These are phyloP conservation scores for Zaprionus ghesquierei DNA, from an alignment of 1,140 invertebrate species.

Conservation along the genomic window DNA sequence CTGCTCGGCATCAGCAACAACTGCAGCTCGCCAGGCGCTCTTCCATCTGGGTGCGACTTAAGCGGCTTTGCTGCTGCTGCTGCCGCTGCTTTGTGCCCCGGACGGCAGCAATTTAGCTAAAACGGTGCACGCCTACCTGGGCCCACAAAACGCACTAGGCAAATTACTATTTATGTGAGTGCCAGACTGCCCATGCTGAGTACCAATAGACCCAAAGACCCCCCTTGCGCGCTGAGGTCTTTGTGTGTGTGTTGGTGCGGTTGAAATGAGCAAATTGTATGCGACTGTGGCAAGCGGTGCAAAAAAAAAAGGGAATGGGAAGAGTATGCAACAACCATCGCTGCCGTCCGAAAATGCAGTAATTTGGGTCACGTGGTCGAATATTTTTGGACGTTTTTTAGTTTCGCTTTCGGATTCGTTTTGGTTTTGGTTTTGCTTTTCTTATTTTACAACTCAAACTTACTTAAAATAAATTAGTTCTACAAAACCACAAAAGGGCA, in stretches of 20 bases:
- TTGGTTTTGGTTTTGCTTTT: background rate
- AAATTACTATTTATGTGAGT: constrained; percentile 79
- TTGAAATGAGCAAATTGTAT: constrained; percentile 79
- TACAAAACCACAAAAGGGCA: constrained; percentile 61
- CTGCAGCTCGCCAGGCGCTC: constrained; percentile 24
- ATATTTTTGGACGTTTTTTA: constrained; percentile 34
- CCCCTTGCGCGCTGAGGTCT: background rate
- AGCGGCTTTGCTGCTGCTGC: constrained; percentile 53
- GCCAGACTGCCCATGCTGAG: constrained; percentile 30
- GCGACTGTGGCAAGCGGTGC: constrained; percentile 57
- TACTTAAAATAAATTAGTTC: constrained; percentile 78
- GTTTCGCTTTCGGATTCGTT: background rate
- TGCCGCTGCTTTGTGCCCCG: constrained; percentile 50
- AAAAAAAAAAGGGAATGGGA: constrained; percentile 37
- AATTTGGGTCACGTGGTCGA: constrained; percentile 73
- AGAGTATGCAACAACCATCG: constrained; percentile 29
- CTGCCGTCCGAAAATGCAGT: constrained; percentile 41
- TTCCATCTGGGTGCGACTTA: constrained; percentile 61
- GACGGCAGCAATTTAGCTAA: constrained; percentile 77
- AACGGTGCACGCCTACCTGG: constrained; percentile 77
- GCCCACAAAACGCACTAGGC: constrained; percentile 74
- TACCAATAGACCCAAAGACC: background rate
- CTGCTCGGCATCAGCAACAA: background rate
- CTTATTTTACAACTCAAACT: constrained; percentile 45
- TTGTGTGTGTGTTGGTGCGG: constrained; percentile 53